Percentiles rank a stretch among this genome's conserved stretches.
Evolutionary conservation across 1,140 invertebrate species (phyloP).

Genomic region (Euura saliciscinereae): DNA sequence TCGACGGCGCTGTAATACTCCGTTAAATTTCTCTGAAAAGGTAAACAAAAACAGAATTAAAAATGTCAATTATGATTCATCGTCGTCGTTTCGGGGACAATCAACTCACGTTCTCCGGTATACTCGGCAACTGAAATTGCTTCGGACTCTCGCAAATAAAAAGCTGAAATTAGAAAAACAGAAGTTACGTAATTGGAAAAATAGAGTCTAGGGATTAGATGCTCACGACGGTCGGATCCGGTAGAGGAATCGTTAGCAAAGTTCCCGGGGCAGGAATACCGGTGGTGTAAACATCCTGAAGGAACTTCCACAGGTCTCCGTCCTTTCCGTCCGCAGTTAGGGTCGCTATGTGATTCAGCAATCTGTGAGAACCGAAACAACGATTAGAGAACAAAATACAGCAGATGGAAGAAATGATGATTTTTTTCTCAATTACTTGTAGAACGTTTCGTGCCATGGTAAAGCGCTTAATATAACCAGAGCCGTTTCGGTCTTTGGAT

Average conservation of each 20-base stretch:
- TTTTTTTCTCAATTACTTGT: constrained; percentile 69
- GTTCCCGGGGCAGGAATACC: constrained; percentile 61
- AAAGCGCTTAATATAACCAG: constrained; percentile 83
- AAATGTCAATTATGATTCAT: constrained; percentile 10
- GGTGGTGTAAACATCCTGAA: constrained; percentile 69
- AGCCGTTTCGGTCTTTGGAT: constrained; percentile 79
- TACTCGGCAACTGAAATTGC: constrained; percentile 83
- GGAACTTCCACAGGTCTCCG: constrained; percentile 66
- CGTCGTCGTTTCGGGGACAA: constrained; percentile 10
- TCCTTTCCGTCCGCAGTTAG: constrained; percentile 59
- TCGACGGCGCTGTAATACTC: constrained; percentile 96
- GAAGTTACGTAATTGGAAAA: not conserved
- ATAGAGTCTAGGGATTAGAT: not conserved
- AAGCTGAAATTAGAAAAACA: constrained; percentile 61
- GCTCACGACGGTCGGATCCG: constrained; percentile 52
- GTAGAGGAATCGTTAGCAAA: constrained; percentile 51
- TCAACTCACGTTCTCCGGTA: constrained; percentile 91
- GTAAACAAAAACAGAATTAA: constrained; percentile 47
- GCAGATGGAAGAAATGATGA: not conserved
- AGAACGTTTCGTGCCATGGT: constrained; percentile 96
- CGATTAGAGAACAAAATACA: constrained; percentile 16
- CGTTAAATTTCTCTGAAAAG: constrained; percentile 84
- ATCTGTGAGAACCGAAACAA: constrained; percentile 43
- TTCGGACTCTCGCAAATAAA: constrained; percentile 81
- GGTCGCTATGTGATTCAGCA: constrained; percentile 67